Percentiles rank a stretch among this genome's conserved stretches.
These are phyloP conservation scores for Altica lythri DNA, from an alignment of 2,888 invertebrate species.

Conservation along the genomic window DNA sequence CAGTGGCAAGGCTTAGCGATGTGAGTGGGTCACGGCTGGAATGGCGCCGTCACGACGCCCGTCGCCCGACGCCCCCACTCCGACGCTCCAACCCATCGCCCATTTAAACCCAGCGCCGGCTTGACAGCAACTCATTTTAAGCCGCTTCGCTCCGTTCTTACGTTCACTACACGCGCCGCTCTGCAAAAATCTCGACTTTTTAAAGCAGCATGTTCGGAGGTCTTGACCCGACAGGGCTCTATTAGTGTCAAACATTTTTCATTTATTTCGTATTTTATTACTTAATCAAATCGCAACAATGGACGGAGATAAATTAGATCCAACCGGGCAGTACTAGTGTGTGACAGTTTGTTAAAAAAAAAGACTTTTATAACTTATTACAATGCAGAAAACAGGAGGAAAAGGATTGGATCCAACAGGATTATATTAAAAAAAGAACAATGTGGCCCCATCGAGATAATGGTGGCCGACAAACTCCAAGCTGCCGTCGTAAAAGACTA, in stretches of 20 bases:
- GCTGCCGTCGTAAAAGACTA: conserved; percentile 57
- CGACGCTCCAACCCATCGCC: conserved; percentile 48
- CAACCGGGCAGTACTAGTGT: conserved; percentile 48
- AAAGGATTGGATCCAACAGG: conserved; percentile 55
- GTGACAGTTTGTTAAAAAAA: conserved; percentile 28
- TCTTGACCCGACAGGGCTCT: conserved; percentile 54
- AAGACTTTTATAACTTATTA: too few relatives aligned
- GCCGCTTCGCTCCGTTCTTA: conserved; percentile 29
- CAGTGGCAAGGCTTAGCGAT: conserved; percentile 50
- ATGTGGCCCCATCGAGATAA: conserved; percentile 57
- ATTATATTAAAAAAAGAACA: conserved; percentile 51
- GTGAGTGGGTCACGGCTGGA: conserved; percentile 57
- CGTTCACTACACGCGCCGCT: conserved; percentile 19
- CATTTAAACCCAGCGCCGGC: conserved; percentile 50
- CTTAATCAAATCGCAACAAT: conserved; percentile 45
- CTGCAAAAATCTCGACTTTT: conserved; percentile 1
- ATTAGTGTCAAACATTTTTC: conserved; percentile 36
- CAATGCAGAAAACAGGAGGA: conserved; percentile 36
- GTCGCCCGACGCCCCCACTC: conserved; percentile 43
- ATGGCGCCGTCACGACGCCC: conserved; percentile 50
- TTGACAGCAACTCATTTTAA: conserved; percentile 28
- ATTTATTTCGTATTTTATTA: conserved; percentile 14
- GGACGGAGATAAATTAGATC: conserved; percentile 56
- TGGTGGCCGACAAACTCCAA: conserved; percentile 58
- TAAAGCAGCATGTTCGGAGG: conserved; percentile 49